Evolutionary conservation across 2,113 vertebrate genomes (phyloP), one percentile per base, ranked within the genome.

Genomic region (Falcunculus frontatus): DNA sequence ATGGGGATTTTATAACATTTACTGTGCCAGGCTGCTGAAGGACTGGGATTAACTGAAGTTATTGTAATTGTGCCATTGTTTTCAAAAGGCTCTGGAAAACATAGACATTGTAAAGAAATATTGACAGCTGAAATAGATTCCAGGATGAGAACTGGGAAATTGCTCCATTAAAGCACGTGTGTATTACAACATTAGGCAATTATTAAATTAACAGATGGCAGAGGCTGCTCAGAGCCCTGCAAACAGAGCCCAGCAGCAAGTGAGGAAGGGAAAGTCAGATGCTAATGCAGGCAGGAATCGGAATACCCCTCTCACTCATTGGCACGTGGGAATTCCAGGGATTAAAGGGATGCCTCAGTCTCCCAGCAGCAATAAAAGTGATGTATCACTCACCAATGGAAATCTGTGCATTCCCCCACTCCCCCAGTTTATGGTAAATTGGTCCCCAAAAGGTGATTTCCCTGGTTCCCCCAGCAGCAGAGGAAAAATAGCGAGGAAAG

Each of bases 161-260:
- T 52, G 79, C 46, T 90, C 89, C 84, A 77, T 95, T 96, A 93
- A 64, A 85, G 67, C 41, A 49, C 72, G 27, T 82, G 69, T 63
- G 33, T 69, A 50, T 93, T 76, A 87, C 84, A 76, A 67, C 70
- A 91, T 47, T 13, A 91, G n/a, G 81, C 55, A 91, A 88, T 95
- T 95, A 91, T 81, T 95, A 76, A 91, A 94, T 93, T 95, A 96
- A 87, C 84, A 96, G 79, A 92, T 86, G 75, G 92, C 78, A 84
- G 68, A 80, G 55, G 27, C 78, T 91, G 88, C 89, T 91, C 87
- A 69, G 60, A 89, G 92, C 74, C 77, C 63, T 83, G 69, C 33
- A 85, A 83, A 75, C 2, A 8, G 70, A 86, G 79, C 80, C 68
- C 39, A 77, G 60, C 70, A 87, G 49, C 42, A 22, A 68, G 41